Evolutionary conservation across 2,888 invertebrate species (phyloP), one percentile per base, ranked within the genome.

Genomic region (Lottia gigantea): DNA sequence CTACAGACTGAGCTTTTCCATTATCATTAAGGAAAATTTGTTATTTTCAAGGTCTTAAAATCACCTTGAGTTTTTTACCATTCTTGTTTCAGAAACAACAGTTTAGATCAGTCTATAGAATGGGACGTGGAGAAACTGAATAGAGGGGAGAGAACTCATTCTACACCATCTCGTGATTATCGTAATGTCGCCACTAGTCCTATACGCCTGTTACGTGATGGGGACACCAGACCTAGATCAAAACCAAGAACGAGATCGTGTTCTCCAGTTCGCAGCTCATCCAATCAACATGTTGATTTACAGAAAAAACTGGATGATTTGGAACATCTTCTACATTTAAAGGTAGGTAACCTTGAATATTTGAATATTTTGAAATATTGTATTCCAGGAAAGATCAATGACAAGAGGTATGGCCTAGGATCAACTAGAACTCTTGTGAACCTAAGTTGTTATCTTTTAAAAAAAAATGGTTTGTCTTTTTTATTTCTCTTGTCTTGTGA

Each of bases 261-360:
- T 69, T 82, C 82, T 19, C 82, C 81, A 7, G 66, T 66, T 25
- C 67, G 71, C 14, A 70, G 64, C 25, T 19, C 26, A 8, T 69
- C 76, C 14, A 68, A 77, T 65, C 77, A 76, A n/a, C 70, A 79
- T 47, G 62, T 68, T 16, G 76, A 79, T 46, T 55, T 76, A 31
- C 80, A 82, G 66, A 78, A 77, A 67, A 80, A 78, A 68, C 72
- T 84, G 19, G 80, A 80, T 3, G 83, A 85, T 66, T 73, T 77
- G 23, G 77, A 79, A 71, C 73, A 74, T 45, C 78, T 81, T n/a
- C 72, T 85, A 14, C 81, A 80, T 68, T 69, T 83, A 23, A 84
- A 82, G 82, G 85, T 85, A 69, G 46, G 47, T 4, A 11, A n/a
- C n/a, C n/a, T n/a, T n/a, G n/a, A n/a, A n/a, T n/a, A n/a, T n/a